Evolutionary conservation across 2,113 vertebrate species (phyloP), one percentile per base, ranked within the genome.

Genomic region (Leuciscus idus): DNA sequence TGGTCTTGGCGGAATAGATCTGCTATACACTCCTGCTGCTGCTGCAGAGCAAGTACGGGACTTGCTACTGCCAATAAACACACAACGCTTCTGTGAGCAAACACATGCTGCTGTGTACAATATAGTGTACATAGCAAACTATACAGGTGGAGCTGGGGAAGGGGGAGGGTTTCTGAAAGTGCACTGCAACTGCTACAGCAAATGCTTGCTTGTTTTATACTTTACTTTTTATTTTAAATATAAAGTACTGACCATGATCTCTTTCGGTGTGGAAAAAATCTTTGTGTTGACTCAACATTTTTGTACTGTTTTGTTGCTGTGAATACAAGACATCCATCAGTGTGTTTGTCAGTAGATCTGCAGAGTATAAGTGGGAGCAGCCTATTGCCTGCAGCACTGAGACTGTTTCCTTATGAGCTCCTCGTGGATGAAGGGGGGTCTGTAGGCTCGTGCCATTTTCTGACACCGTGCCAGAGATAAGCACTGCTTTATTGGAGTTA

Each of bases 251-350:
- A 50, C 43, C 6, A 1, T 48, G 23, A 7, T 48, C 50, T 74
- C 33, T 84, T 84, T 28, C 39, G 15, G 43, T 30, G 70, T 28
- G 17, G 66, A 62, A 52, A 64, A 43, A 64, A 43, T 83, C 76
- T 43, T 72, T 86, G 66, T 55, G 70, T 85, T 85, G 78, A 61
- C 10, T 64, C 62, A 75, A 72, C 79, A 76, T 15, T 86, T 86
- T 43, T 83, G 43, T 23, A 70, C n/a, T 59, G 46, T 77, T 75
- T 26, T 78, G 50, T 61, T 36, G 55, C 39, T 74, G 36, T 28
- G n/a, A 81, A 57, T 52, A 7, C 43, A 57, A 33, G n/a, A 46
- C 66, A 50, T 59, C 72, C 39, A 59, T 23, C 59, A 62, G 77
- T 55, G 52, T 19, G 28, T 19, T 61, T 78, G 28, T 30, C 4